A percentile compares a stretch with the other conserved stretches of the same genome.
Evolutionary conservation across 1,140 invertebrate species (phyloP).

Genomic region (Agrypnia vestita): DNA sequence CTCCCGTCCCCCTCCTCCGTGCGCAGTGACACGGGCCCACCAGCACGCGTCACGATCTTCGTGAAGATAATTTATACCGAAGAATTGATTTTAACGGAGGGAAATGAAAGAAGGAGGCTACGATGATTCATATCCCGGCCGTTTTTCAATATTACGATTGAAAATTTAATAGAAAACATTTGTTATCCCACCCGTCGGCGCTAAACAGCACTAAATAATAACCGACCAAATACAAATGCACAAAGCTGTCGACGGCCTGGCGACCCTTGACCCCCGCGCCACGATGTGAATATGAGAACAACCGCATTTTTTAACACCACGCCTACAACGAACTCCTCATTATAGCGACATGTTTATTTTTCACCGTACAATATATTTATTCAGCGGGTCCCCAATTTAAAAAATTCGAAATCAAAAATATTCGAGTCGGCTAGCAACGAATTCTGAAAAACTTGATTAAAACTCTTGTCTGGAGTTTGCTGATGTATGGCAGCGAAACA

Average conservation of each 20-base stretch:
- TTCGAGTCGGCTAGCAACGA: too few species aligned
- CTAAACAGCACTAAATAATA: slow-evolving; percentile 43
- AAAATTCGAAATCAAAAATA: too few species aligned
- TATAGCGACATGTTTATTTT: not conserved
- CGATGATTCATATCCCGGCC: slow-evolving; percentile 24
- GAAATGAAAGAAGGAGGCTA: slow-evolving; percentile 12
- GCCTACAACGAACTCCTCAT: not conserved
- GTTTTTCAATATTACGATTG: slow-evolving; percentile 46
- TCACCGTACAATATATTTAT: too few species aligned
- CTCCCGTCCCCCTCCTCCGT: not conserved
- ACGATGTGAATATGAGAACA: slow-evolving; percentile 16
- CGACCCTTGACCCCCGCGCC: slow-evolving; percentile 26
- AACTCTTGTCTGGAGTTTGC: too few species aligned
- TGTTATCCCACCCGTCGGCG: slow-evolving; percentile 42
- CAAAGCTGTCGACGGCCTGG: slow-evolving; percentile 40
- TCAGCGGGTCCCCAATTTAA: too few species aligned
- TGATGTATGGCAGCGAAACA: too few species aligned
- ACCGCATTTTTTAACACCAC: slow-evolving; percentile 8
- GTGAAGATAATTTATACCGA: slow-evolving; percentile 40
- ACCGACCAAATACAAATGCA: slow-evolving; percentile 42
- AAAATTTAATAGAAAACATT: slow-evolving; percentile 46
- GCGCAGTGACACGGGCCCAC: not conserved
- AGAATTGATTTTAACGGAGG: slow-evolving; percentile 32
- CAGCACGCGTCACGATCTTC: slow-evolving; percentile 34
- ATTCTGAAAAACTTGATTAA: too few species aligned